These are phyloP conservation scores for Camelus dromedarius DNA, from an alignment of 2,113 vertebrate genomes.

Conservation along the genomic window DNA sequence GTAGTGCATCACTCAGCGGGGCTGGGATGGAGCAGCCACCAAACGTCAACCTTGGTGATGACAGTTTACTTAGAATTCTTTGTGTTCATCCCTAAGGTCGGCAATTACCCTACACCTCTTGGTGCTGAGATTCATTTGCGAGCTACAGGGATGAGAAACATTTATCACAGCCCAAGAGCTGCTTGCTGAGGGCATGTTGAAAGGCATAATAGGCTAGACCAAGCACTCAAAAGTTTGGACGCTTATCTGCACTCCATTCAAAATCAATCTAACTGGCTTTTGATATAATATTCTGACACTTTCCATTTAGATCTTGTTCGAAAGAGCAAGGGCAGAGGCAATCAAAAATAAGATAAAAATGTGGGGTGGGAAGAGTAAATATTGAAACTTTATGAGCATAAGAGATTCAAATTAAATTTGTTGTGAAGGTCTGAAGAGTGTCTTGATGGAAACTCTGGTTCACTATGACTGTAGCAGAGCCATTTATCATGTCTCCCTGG, in stretches of 20 bases:
- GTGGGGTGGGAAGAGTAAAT: background rate
- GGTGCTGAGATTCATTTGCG: background rate
- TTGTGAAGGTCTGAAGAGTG: background rate
- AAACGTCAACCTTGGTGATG: conserved; percentile 57
- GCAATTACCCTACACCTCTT: conserved; percentile 43
- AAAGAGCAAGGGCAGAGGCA: conserved; percentile 36
- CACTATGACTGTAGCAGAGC: background rate
- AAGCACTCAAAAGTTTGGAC: background rate
- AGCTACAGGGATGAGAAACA: background rate
- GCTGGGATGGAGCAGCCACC: background rate
- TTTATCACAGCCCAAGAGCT: background rate
- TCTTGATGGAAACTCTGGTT: background rate
- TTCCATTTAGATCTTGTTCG: conserved; percentile 18
- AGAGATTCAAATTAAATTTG: conserved; percentile 51
- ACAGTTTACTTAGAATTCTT: conserved; percentile 52
- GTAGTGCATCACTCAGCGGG: conserved; percentile 32
- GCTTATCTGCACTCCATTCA: background rate
- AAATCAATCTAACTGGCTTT: conserved; percentile 6
- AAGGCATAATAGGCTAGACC: background rate
- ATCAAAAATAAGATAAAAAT: conserved; percentile 52
- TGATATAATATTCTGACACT: conserved; percentile 45
- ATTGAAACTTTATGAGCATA: background rate
- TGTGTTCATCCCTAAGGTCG: conserved; percentile 48
- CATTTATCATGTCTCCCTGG: background rate
- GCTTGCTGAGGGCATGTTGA: background rate